Conservation (phyloP, 2,113 vertebrate genomes). For the Corydoras sp. region DNA sequence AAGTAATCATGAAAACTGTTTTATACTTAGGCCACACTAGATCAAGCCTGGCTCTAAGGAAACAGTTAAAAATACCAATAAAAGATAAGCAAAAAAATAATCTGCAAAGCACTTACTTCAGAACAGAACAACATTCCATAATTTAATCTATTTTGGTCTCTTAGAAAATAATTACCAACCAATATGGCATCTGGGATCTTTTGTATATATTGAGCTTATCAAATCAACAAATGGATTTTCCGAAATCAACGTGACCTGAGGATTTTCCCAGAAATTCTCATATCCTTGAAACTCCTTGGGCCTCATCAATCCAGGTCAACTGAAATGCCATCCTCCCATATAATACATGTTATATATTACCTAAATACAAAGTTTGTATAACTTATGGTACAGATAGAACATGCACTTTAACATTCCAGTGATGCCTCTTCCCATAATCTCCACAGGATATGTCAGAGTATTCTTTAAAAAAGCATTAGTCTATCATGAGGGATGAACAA, state of each 20-base stretch:
- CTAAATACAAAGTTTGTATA: no score
- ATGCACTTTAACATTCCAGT: not conserved
- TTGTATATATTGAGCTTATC: not conserved
- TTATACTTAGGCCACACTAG: constrained; percentile 20
- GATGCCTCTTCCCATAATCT: not conserved
- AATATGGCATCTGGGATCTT: not conserved
- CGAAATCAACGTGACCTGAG: no score
- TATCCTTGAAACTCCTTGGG: no score
- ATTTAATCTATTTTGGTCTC: not conserved
- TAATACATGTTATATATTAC: no score
- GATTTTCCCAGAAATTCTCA: no score
- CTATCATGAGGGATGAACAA: constrained; percentile 26
- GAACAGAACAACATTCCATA: not conserved
- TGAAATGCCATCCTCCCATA: no score
- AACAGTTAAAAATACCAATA: constrained; percentile 7
- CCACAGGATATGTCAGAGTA: constrained; percentile 7
- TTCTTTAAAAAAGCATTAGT: constrained; percentile 17
- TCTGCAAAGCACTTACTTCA: not conserved
- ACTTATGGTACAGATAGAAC: not conserved
- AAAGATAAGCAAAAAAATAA: constrained; percentile 25
- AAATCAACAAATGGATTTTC: no score
- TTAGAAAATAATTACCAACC: not conserved
- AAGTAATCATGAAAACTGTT: constrained; percentile 28
- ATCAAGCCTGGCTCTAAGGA: constrained; percentile 22
- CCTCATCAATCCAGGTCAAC: no score